phyloP scores from a whole-genome alignment of 1,140 invertebrate species.

The Pseudoatta argentina region DNA sequence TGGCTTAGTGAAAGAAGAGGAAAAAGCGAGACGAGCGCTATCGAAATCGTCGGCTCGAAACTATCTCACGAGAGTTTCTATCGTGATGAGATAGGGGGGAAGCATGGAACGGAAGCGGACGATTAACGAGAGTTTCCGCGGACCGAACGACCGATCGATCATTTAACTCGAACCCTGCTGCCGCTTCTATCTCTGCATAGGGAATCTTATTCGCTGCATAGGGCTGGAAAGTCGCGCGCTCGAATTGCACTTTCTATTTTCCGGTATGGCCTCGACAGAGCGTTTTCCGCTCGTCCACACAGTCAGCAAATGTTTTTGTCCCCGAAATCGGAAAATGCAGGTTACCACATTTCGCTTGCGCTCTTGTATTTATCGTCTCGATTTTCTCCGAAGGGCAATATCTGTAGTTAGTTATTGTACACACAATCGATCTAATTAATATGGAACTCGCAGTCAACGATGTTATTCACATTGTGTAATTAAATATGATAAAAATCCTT shows the following conservation, averaged over 20 bases:
- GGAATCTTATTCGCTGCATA: constrained; percentile 58
- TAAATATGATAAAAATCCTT: constrained; percentile 16
- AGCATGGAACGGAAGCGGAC: constrained; percentile 72
- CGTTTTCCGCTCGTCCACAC: constrained; percentile 37
- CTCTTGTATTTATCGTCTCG: constrained; percentile 43
- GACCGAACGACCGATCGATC: constrained; percentile 71
- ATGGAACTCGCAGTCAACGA: neutral
- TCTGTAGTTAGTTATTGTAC: neutral
- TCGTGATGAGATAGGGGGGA: constrained; percentile 45
- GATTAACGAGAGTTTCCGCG: constrained; percentile 78
- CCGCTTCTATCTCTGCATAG: constrained; percentile 53
- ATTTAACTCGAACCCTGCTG: constrained; percentile 36
- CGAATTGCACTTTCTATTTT: constrained; percentile 42
- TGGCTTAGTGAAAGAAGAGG: neutral
- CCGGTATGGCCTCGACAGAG: constrained; percentile 15
- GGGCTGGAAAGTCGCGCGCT: constrained; percentile 59
- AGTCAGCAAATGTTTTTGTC: constrained; percentile 61
- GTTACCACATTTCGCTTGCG: constrained; percentile 8
- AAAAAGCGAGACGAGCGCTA: constrained; percentile 9
- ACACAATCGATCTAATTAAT: constrained; percentile 44
- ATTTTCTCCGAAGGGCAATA: neutral
- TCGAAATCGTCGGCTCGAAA: constrained; percentile 65
- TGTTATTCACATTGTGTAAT: constrained; percentile 39
- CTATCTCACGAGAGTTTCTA: constrained; percentile 67
- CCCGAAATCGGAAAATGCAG: constrained; percentile 64